These are phyloP conservation scores for Periparus ater DNA, from an alignment of 2,797 vertebrate species.

Conservation along the genomic window DNA sequence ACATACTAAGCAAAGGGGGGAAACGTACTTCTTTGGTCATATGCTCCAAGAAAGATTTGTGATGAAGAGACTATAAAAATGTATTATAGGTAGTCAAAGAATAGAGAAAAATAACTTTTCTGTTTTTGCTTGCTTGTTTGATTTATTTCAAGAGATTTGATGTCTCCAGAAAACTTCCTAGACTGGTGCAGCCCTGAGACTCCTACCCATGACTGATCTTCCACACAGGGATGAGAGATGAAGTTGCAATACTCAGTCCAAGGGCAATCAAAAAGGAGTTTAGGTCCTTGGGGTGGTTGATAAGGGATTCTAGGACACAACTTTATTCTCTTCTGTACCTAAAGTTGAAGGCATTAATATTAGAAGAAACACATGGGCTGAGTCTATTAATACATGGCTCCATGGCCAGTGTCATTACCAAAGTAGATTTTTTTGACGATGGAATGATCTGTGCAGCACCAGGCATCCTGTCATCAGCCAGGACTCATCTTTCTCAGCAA, in stretches of 20 bases:
- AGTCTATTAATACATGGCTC: not conserved
- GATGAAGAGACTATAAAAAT: not conserved
- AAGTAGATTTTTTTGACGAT: not conserved
- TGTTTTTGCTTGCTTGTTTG: not conserved
- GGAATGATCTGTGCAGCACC: not conserved
- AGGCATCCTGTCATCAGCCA: not conserved
- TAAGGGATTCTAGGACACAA: not conserved
- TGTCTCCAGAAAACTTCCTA: not conserved
- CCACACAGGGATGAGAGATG: fast-evolving
- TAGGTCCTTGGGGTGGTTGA: not conserved
- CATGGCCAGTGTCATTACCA: fast-evolving
- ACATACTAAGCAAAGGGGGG: not conserved
- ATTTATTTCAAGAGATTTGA: not conserved
- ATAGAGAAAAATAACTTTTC: not conserved
- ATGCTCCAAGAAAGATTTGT: not conserved
- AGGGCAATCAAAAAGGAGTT: not conserved
- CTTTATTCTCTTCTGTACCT: not conserved
- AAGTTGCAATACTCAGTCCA: not conserved
- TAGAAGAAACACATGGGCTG: fast-evolving
- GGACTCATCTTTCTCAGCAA: not conserved
- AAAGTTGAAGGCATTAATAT: not conserved
- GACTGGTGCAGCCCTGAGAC: not conserved
- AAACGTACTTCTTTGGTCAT: not conserved
- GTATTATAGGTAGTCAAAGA: not conserved
- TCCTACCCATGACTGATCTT: not conserved